These are phyloP conservation scores for Periphyllus acericola DNA, from an alignment of 2,888 invertebrate genomes.

Conservation along the genomic window DNA sequence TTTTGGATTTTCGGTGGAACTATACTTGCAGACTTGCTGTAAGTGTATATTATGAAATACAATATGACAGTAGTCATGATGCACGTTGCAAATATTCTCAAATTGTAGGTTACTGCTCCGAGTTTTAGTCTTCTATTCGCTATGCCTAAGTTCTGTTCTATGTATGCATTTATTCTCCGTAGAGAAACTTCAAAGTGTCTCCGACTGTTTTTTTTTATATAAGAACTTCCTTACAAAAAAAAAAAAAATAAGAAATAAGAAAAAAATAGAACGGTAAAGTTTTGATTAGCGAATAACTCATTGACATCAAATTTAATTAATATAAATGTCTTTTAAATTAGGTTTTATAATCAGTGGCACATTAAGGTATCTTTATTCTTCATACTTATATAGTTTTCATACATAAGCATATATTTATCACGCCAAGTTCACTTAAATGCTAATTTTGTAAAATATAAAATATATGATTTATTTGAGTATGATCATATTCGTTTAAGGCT, in stretches of 20 bases:
- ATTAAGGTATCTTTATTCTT: too few relatives aligned
- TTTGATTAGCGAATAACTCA: neutral
- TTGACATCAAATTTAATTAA: conserved; percentile 66
- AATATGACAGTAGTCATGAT: too few relatives aligned
- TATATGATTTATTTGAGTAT: neutral
- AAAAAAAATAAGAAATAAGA: too few relatives aligned
- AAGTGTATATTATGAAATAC: neutral
- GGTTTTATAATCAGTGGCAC: too few relatives aligned
- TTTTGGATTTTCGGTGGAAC: too few relatives aligned
- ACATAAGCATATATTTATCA: too few relatives aligned
- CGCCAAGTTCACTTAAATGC: too few relatives aligned
- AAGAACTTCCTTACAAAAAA: too few relatives aligned
- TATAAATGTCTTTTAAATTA: too few relatives aligned
- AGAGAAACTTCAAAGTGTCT: neutral
- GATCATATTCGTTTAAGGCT: neutral
- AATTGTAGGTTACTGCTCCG: conserved; percentile 13
- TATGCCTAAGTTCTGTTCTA: neutral
- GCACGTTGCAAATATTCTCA: neutral
- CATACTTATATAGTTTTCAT: too few relatives aligned
- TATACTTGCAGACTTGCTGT: too few relatives aligned
- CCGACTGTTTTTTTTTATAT: neutral
- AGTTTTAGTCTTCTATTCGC: conserved; percentile 15
- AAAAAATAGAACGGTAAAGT: neutral
- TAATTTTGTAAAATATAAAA: too few relatives aligned
- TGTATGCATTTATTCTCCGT: neutral